These are phyloP conservation scores for Amblyopsis hoosieri DNA, from an alignment of 2,797 vertebrate genomes.

Conservation along the genomic window DNA sequence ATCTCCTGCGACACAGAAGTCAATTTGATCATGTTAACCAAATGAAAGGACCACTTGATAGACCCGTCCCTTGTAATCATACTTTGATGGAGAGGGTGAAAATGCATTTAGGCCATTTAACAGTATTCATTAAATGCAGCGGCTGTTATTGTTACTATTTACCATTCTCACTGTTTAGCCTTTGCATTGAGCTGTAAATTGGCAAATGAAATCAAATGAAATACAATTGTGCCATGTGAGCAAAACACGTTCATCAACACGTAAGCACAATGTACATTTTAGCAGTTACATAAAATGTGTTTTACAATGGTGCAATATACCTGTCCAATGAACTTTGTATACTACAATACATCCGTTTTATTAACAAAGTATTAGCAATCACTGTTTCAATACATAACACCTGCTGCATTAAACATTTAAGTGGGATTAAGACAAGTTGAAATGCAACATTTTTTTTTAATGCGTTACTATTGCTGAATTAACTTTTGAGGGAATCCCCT, in stretches of 20 bases:
- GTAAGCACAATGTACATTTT: background rate
- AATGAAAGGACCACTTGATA: constrained; percentile 75
- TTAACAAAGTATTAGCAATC: background rate
- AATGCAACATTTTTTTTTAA: constrained; percentile 33
- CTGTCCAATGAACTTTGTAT: background rate
- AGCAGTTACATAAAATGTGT: background rate
- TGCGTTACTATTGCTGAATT: constrained; percentile 26
- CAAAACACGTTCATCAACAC: background rate
- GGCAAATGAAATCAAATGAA: constrained; percentile 18
- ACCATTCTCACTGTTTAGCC: constrained; percentile 66
- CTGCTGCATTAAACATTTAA: background rate
- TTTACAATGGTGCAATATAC: background rate
- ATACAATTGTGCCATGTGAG: background rate
- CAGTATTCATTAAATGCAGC: constrained; percentile 68
- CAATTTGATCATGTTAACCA: constrained; percentile 81
- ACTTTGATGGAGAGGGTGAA: constrained; percentile 71
- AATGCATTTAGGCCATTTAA: constrained; percentile 75
- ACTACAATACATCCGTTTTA: background rate
- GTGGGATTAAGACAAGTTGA: background rate
- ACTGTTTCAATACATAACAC: background rate
- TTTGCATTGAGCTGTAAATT: constrained; percentile 58
- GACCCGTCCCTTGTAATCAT: constrained; percentile 73
- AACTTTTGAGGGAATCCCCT: constrained; percentile 52
- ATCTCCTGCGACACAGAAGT: constrained; percentile 77
- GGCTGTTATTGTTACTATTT: constrained; percentile 57